Conservation (phyloP, 1,140 invertebrate species). For the Monochamus saltuarius region DNA sequence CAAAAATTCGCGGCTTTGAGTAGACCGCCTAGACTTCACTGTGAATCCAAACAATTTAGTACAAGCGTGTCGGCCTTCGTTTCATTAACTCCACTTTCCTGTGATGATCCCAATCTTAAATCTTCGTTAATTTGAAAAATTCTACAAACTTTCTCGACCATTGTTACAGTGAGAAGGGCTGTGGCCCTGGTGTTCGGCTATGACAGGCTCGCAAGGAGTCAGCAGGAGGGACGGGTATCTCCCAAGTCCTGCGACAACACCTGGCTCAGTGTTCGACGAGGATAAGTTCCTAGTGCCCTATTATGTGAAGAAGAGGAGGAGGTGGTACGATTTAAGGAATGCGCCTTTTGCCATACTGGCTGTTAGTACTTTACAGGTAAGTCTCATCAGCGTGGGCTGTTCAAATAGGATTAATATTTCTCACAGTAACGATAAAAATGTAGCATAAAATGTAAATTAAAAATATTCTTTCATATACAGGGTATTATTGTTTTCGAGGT, state of each 20-base stretch:
- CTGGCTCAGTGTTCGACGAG: slow-evolving; percentile 27
- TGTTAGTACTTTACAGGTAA: slow-evolving; percentile 38
- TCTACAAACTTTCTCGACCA: not conserved
- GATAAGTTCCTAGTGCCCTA: slow-evolving; percentile 28
- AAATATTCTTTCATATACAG: too few species aligned
- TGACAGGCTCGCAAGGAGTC: not conserved
- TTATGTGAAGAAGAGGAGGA: slow-evolving; percentile 15
- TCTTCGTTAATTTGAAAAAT: not conserved
- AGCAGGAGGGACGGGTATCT: not conserved
- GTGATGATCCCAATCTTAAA: not conserved
- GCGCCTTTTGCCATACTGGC: slow-evolving; percentile 32
- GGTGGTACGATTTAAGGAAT: slow-evolving; percentile 26
- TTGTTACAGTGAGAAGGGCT: not conserved
- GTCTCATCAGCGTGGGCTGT: too few species aligned
- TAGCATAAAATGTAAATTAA: too few species aligned
- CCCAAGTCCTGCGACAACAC: slow-evolving; percentile 31
- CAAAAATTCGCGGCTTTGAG: too few species aligned
- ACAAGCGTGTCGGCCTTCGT: too few species aligned
- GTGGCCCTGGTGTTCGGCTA: not conserved
- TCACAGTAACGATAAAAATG: too few species aligned
- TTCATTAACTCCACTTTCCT: too few species aligned
- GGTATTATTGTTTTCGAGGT: too few species aligned
- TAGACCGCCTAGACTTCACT: too few species aligned
- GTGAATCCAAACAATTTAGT: too few species aligned
- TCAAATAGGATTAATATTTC: too few species aligned